Base-by-base conservation (phyloP, 2,113 vertebrate genomes). In the Craseonycteris thonglongyai region DNA sequence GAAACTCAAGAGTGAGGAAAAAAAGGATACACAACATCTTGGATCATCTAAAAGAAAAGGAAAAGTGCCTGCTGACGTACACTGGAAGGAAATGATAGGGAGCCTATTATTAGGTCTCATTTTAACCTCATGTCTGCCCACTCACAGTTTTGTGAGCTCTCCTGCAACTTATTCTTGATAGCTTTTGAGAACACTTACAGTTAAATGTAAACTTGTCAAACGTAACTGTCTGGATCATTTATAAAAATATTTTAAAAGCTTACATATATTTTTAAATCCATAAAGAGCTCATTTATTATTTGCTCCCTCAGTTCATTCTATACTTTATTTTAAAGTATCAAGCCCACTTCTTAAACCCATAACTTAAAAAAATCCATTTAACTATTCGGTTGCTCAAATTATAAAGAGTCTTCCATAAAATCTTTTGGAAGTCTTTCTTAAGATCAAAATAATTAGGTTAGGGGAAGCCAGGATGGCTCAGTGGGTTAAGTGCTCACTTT, bases 401-500 rank as follows among this genome's bases (percentile, higher is more conserved):
- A 91, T 95, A 49, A 75, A 79, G 7, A 59, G 45, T 80, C 51
- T 92, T 84, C 3, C 30, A 94, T 33, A 90, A 83, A 94, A 72
- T 69, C 30, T 86, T 72, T 14, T 40, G 28, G 88, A 90, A 78
- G 22, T 65, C 56, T 16, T 49, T 76, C 78, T 61, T 76, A 66
- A 76, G 59, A 45, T 74, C n/a, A 89, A 79, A 91, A 91, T 40
- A 94, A 91, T 72, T 59, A 93, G 35, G 18, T 88, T 89, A 83
- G 78, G n/a, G n/a, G n/a, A n/a, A n/a, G n/a, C n/a, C n/a, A n/a
- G n/a, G n/a, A n/a, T n/a, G n/a, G n/a, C n/a, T n/a, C n/a, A n/a
- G n/a, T n/a, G n/a, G n/a, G n/a, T n/a, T n/a, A n/a, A n/a, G n/a
- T n/a, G n/a, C n/a, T n/a, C n/a, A n/a, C n/a, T n/a, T n/a, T n/a